Conservation (phyloP, 2,888 invertebrate genomes). For the Ptychoptera contaminata region DNA sequence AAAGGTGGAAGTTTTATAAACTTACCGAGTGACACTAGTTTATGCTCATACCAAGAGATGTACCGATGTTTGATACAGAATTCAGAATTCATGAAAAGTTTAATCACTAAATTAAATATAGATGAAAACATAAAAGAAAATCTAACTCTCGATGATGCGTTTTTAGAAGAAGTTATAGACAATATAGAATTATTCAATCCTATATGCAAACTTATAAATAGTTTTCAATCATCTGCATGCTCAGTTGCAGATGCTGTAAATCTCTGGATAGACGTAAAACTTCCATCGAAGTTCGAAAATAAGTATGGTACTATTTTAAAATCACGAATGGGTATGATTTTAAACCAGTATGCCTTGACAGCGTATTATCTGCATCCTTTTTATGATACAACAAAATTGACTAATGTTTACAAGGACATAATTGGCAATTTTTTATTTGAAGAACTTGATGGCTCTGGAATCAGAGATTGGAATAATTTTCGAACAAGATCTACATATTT, state of each 20-base stretch:
- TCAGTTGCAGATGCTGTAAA: conserved; percentile 8
- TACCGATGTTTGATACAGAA: conserved; percentile 5
- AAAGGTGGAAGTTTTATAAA: conserved; percentile 8
- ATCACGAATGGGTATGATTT: neutral
- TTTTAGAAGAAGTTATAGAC: conserved; percentile 6
- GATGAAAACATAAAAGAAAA: neutral
- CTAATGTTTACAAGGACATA: neutral
- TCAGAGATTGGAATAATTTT: conserved; percentile 7
- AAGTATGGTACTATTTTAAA: neutral
- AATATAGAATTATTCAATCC: conserved; percentile 6
- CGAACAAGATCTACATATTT: neutral
- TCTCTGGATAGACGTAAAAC: conserved; percentile 7
- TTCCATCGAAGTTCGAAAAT: conserved; percentile 4
- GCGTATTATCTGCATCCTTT: conserved; percentile 5
- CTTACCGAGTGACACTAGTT: conserved; percentile 2
- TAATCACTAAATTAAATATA: conserved; percentile 3
- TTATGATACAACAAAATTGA: neutral
- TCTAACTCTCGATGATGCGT: conserved; percentile 8
- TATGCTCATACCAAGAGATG: conserved; percentile 5
- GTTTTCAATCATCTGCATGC: conserved; percentile 2
- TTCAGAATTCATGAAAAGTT: conserved; percentile 1
- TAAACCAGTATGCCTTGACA: conserved; percentile 4
- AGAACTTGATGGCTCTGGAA: conserved; percentile 5
- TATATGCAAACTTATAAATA: conserved; percentile 5
- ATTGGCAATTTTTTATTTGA: conserved; percentile 5